phyloP scores from a whole-genome alignment of 2,113 vertebrate genomes.

The Alces alces region DNA sequence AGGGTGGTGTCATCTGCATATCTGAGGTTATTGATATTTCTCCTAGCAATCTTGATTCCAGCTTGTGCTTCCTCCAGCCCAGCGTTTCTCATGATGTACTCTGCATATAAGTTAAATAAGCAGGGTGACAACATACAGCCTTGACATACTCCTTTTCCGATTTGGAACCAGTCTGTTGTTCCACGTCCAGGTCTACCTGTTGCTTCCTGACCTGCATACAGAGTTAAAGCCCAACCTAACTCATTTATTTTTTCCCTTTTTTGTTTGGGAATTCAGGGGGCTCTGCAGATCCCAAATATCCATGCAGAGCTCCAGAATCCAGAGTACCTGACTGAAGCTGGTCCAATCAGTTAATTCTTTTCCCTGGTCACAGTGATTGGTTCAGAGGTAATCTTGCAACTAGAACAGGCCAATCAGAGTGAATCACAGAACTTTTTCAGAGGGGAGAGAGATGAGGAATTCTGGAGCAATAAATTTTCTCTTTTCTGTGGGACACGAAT shows the following conservation, averaged over 20 bases:
- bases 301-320: neutral
- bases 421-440: neutral
- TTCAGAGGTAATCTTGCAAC: neutral
- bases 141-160: rapidly evolving
- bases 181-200: neutral
- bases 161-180: neutral
- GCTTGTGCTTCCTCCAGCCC: neutral
- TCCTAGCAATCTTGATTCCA: neutral
- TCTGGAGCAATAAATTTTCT: neutral
- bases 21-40: neutral
- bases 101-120: neutral
- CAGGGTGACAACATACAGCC: neutral
- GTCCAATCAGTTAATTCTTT: neutral
- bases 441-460: neutral
- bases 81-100: neutral
- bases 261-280: neutral
- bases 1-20: neutral
- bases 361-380: neutral
- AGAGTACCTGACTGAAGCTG: neutral
- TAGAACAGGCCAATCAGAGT: neutral
- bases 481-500: neutral
- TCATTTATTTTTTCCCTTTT: neutral
- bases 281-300: neutral
- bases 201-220: neutral
- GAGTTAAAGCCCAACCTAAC: neutral